Percentiles rank a stretch among this genome's conserved stretches.
phyloP scores from a whole-genome alignment of 2,888 invertebrate genomes.

The Xiphydria camelus region DNA sequence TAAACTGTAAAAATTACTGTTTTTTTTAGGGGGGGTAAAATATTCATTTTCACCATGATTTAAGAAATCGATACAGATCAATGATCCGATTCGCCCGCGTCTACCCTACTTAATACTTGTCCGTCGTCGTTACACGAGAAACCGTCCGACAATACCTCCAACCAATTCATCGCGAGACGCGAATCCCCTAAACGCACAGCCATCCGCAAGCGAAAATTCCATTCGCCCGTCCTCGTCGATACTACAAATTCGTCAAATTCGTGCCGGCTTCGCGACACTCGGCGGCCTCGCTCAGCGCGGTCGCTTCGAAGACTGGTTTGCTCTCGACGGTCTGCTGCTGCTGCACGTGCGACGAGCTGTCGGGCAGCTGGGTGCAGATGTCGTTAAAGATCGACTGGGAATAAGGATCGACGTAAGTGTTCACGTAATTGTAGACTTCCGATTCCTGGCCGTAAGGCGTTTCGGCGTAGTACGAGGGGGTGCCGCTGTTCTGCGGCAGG shows the following conservation, averaged over 20 bases:
- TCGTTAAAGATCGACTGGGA: background rate
- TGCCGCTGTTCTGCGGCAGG: background rate
- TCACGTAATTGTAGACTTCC: background rate
- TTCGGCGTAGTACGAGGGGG: background rate
- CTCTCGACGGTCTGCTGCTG: slow-evolving; percentile 1
- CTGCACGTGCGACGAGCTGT: slow-evolving; percentile 9
- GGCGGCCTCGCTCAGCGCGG: slow-evolving; percentile 6
- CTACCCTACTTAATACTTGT: too few relatives aligned
- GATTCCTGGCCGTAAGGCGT: background rate
- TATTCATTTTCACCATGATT: too few relatives aligned
- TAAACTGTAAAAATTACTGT: too few relatives aligned
- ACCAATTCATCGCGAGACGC: too few relatives aligned
- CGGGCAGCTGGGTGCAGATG: slow-evolving; percentile 2
- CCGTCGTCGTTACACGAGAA: too few relatives aligned
- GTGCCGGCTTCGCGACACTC: slow-evolving; percentile 8
- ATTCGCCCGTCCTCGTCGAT: too few relatives aligned
- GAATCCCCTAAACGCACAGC: too few relatives aligned
- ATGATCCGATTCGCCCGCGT: too few relatives aligned
- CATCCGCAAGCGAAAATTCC: too few relatives aligned
- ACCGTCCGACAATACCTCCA: too few relatives aligned
- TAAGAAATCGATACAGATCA: too few relatives aligned
- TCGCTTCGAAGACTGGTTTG: slow-evolving; percentile 5
- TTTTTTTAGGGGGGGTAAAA: too few relatives aligned
- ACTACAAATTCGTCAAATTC: slow-evolving; percentile 19
- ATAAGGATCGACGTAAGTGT: background rate